phyloP scores from a whole-genome alignment of 2,113 vertebrate species.

The Pterocles gutturalis region DNA sequence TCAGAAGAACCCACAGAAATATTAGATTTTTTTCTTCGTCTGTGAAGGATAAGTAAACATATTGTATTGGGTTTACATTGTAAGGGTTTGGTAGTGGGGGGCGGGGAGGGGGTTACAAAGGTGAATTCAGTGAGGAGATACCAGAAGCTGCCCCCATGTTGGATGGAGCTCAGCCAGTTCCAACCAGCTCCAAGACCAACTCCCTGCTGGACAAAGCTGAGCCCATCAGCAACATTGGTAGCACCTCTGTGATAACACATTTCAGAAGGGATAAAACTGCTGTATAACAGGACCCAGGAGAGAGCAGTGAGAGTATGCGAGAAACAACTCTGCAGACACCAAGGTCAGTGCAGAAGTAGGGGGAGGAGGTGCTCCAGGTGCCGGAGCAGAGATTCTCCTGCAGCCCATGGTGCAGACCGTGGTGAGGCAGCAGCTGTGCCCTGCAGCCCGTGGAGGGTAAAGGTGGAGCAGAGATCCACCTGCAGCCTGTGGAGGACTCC shows the following conservation, averaged over 20 bases:
- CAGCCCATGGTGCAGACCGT: too few relatives aligned
- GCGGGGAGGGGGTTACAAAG: background rate
- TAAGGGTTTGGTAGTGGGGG: background rate
- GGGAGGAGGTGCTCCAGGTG: too few relatives aligned
- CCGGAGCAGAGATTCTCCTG: too few relatives aligned
- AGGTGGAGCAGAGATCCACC: too few relatives aligned
- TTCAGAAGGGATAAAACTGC: background rate
- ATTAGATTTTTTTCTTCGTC: background rate
- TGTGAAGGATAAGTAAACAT: background rate
- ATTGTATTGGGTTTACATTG: background rate
- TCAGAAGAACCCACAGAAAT: background rate
- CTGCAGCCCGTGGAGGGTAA: too few relatives aligned
- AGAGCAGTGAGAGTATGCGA: too few relatives aligned
- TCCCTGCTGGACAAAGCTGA: background rate
- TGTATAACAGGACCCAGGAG: background rate
- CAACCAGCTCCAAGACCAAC: rapidly evolving
- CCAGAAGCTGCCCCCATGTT: background rate
- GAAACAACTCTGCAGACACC: too few relatives aligned
- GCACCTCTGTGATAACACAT: rapidly evolving
- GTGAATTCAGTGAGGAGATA: background rate
- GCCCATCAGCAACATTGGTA: rapidly evolving
- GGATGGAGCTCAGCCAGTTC: background rate
- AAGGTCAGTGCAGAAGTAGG: too few relatives aligned
- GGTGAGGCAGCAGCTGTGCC: too few relatives aligned
- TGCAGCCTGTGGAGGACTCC: too few relatives aligned